Evolutionary conservation across 2,113 vertebrate genomes (phyloP).

Genomic region (Thermophis baileyi): DNA sequence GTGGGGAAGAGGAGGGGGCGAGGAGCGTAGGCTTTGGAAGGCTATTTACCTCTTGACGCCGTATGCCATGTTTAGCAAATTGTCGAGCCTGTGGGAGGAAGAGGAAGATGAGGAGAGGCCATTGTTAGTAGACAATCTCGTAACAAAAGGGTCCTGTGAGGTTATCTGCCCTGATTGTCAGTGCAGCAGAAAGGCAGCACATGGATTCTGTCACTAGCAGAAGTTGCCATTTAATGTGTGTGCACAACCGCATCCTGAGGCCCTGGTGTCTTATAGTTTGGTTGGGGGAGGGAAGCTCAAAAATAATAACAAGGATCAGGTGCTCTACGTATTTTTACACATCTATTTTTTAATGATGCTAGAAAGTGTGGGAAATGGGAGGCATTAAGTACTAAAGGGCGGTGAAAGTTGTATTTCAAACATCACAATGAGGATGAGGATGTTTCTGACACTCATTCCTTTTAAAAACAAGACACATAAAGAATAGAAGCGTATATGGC

Average conservation of each 20-base stretch:
- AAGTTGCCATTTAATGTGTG: neutral
- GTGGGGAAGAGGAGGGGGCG: conserved; percentile 20
- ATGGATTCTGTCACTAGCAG: neutral
- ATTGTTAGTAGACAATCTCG: conserved; percentile 33
- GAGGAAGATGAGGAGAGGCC: conserved; percentile 75
- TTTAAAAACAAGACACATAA: neutral
- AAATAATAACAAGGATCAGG: conserved; percentile 1
- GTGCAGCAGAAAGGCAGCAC: neutral
- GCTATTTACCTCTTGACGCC: conserved; percentile 95
- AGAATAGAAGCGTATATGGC: neutral
- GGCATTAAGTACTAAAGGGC: neutral
- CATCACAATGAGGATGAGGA: neutral
- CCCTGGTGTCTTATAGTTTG: neutral
- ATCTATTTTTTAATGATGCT: neutral
- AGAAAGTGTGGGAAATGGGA: neutral
- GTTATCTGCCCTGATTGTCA: neutral
- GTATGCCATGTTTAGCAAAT: conserved; percentile 97
- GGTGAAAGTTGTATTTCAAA: neutral
- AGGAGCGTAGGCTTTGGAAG: conserved; percentile 46
- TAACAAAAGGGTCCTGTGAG: conserved; percentile 15
- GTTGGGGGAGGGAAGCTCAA: neutral
- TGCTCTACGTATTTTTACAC: neutral
- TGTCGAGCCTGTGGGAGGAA: conserved; percentile 91
- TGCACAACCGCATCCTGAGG: neutral
- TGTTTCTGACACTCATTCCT: neutral